phyloP scores from a whole-genome alignment of 2,797 vertebrate species.

The Chelon labrosus region DNA sequence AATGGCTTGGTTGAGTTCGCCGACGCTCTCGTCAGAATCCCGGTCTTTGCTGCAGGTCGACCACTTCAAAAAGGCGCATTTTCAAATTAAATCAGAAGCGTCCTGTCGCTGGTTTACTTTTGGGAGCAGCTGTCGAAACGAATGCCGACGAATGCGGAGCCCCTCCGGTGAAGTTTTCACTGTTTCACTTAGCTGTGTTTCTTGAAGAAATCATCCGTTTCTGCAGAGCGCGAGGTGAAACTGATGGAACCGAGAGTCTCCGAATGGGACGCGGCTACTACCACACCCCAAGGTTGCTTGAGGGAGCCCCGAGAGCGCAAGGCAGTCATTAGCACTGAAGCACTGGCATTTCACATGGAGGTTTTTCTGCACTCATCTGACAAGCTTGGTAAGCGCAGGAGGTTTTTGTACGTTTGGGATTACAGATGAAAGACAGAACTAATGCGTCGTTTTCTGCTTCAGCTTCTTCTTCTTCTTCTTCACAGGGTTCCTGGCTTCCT shows the following conservation, averaged over 20 bases:
- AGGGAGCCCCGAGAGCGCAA: conserved; percentile 15
- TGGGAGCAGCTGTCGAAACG: not conserved
- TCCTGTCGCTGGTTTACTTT: conserved; percentile 5
- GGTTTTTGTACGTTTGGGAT: conserved; percentile 2
- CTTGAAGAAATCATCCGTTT: conserved; percentile 31
- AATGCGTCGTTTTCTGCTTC: not conserved
- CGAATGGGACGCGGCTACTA: conserved; percentile 24
- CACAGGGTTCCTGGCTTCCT: not conserved
- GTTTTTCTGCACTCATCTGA: not conserved
- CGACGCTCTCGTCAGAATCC: not conserved
- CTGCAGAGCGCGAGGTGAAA: conserved; percentile 19
- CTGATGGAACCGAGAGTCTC: conserved; percentile 11
- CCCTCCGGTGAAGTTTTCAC: conserved; percentile 18
- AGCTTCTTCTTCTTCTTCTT: not conserved
- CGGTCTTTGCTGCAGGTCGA: too few relatives aligned
- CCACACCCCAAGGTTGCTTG: conserved; percentile 30
- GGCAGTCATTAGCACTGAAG: conserved; percentile 33
- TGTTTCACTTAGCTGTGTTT: conserved; percentile 6
- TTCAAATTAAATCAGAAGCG: not conserved
- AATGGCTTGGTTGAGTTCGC: not conserved
- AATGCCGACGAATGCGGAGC: not conserved
- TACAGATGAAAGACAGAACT: conserved; percentile 1
- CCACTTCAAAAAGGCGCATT: not conserved
- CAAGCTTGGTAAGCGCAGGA: not conserved
- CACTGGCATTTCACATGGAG: too few relatives aligned